Evolutionary conservation across 2,888 invertebrate species (phyloP), one percentile per base, ranked within the genome.

Genomic region (Cheilosia scutellata): DNA sequence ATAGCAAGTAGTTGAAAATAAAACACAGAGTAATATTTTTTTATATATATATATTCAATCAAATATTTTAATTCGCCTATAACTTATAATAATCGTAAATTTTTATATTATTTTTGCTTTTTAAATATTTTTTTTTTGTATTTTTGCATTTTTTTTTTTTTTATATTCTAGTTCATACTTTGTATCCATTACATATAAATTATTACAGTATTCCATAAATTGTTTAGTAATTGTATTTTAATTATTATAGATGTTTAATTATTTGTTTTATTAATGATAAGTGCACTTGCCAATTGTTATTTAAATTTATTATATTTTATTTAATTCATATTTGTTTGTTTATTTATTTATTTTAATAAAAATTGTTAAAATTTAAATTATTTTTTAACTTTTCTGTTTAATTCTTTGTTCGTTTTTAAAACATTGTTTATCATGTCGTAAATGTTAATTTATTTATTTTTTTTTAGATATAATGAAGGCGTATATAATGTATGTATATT

Each of bases 271-370:
- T 76, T 84, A 88, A 90, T 90, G 90, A 91, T 92, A 92, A 92
- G 92, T 92, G 92, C 92, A 92, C 92, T 92, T 92, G 91, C 92
- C 92, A 92, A 92, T 91, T 90, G 89, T 91, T 90, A 88, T 90
- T 89, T 87, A 44, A 49, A 27, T 66, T 77, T 82, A 74, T 72
- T 70, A 65, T 63, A 70, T 63, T 60, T 65, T 58, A 75, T 72
- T 58, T 25, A 72, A 60, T 58, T 76, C 55, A 66, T 82, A 20
- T 63, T 37, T 53, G 65, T 70, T 42, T 77, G 65, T 70, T n/a
- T 57, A 60, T 70, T 37, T 0, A 13, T 5, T 72, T 31, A 37
- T 78, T 78, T 75, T 51, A 71, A 60, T 87, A 75, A 77, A 76
- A 77, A 80, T 76, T 71, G 66, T 78, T 75, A 70, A 51, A 42